phyloP scores from a whole-genome alignment of 2,113 vertebrate genomes.

The Tonatia bakeri region DNA sequence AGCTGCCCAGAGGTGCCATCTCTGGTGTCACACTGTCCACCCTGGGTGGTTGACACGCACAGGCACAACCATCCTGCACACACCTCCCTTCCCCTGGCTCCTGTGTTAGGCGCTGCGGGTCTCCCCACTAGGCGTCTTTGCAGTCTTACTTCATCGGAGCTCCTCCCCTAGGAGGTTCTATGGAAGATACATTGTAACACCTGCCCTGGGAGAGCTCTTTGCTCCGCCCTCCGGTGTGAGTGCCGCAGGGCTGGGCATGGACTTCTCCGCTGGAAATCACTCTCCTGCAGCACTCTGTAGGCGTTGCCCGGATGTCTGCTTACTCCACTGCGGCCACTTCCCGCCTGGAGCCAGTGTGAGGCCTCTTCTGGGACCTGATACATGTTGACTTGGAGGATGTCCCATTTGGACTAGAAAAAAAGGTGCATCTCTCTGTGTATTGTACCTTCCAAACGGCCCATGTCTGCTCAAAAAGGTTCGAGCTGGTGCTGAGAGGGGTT shows the following conservation, averaged over 20 bases:
- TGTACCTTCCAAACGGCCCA: fast-evolving
- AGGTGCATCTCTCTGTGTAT: neutral
- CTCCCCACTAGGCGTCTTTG: fast-evolving
- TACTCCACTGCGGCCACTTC: neutral
- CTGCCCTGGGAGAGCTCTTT: too few relatives aligned
- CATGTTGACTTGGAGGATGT: neutral
- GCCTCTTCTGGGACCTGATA: neutral
- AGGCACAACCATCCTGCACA: neutral
- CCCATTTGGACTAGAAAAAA: neutral
- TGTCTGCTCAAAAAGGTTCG: fast-evolving
- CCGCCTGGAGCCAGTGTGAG: neutral
- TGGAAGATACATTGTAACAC: neutral
- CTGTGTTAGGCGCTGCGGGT: too few relatives aligned
- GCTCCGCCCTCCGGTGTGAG: too few relatives aligned
- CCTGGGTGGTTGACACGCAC: too few relatives aligned
- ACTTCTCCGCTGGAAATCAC: neutral
- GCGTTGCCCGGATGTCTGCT: fast-evolving
- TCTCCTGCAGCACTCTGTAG: too few relatives aligned
- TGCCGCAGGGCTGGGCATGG: neutral
- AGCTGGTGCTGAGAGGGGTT: neutral
- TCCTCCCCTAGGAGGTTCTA: neutral
- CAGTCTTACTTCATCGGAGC: too few relatives aligned
- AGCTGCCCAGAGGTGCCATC: neutral
- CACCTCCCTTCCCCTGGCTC: neutral
- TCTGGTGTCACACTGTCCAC: neutral